Evolutionary conservation across 1,140 invertebrate species (phyloP).

Genomic region (Lordiphosa mommai): DNA sequence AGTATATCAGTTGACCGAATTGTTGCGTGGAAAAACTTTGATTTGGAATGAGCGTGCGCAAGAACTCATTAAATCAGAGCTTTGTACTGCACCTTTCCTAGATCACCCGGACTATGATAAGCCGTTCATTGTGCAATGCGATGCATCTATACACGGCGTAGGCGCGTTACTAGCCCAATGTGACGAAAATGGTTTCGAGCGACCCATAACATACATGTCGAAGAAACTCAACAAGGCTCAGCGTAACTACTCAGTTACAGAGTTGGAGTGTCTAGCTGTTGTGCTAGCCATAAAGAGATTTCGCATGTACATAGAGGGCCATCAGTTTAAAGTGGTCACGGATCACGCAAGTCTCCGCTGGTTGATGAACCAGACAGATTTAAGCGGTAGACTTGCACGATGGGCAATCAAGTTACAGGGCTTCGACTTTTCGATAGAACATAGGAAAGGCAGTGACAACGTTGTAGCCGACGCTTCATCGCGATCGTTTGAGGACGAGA

Average conservation of each 20-base stretch:
- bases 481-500: neutral
- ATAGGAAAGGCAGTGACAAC: slow-evolving; percentile 13
- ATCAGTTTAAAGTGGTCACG: no score
- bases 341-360: no score
- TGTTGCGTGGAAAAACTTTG: neutral
- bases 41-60: neutral
- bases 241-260: neutral
- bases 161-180: neutral
- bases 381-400: no score
- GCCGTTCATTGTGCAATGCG: slow-evolving; percentile 3
- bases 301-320: neutral
- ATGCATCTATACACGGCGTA: neutral
- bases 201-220: neutral
- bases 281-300: neutral
- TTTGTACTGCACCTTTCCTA: slow-evolving; percentile 1
- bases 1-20: neutral
- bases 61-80: neutral
- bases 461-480: slow-evolving; percentile 3
- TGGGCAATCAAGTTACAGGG: neutral
- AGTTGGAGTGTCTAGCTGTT: neutral
- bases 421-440: neutral
- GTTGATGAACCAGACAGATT: no score
- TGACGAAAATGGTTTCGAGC: neutral
- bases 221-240: neutral
- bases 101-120: slow-evolving; percentile 1